These are phyloP conservation scores for Trinorchestia longiramus DNA, from an alignment of 1,140 invertebrate genomes.

Conservation along the genomic window DNA sequence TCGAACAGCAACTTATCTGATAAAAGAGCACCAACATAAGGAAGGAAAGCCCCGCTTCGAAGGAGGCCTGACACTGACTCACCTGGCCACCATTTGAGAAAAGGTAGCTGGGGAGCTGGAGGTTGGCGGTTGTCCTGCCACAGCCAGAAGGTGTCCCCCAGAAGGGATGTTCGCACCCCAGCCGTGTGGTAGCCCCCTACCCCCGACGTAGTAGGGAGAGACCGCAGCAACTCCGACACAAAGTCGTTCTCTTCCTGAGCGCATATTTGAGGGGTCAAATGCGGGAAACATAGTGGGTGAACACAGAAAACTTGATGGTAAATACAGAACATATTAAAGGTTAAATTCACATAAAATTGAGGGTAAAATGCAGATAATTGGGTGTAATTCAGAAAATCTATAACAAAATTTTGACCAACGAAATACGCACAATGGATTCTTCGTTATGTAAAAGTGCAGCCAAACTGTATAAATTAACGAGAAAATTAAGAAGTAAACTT, in stretches of 20 bases:
- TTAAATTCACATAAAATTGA: no score
- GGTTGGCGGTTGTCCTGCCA: conserved; percentile 72
- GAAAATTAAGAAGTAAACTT: no score
- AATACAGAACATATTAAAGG: no score
- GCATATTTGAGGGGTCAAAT: neutral
- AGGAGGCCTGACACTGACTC: neutral
- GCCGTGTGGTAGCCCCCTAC: conserved; percentile 73
- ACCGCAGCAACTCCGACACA: conserved; percentile 74
- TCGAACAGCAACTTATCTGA: neutral
- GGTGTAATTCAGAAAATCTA: no score
- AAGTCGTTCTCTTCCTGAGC: conserved; percentile 76
- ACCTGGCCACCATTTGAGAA: conserved; percentile 72
- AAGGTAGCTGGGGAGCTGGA: conserved; percentile 67
- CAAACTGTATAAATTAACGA: no score
- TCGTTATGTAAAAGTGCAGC: no score
- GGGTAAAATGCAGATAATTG: no score
- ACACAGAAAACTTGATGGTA: no score
- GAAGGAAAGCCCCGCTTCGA: neutral
- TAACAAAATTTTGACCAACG: no score
- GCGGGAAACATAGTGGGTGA: no score
- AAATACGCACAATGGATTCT: no score
- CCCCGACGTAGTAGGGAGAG: conserved; percentile 66
- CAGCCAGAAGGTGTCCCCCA: conserved; percentile 72
- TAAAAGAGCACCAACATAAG: neutral
- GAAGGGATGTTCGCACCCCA: conserved; percentile 72